Evolutionary conservation across 2,113 vertebrate genomes (phyloP), one percentile per base, ranked within the genome.

Genomic region (Ptyas mucosa): DNA sequence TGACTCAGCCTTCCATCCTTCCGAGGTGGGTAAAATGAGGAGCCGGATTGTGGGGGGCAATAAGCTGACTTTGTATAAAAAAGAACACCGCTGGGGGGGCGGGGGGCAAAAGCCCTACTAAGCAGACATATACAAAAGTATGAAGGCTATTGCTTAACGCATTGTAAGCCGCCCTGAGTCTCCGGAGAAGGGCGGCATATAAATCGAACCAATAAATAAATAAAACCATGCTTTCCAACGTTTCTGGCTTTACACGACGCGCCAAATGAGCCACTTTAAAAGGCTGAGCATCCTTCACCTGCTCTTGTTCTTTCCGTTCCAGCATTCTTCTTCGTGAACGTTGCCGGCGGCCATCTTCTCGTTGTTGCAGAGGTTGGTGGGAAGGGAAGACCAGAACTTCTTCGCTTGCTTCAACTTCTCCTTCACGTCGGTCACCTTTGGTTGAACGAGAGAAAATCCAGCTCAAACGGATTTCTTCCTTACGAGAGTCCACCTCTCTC

Each of bases 351-450:
- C 98, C 93, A 98, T 98, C 96, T 98, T 98, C 95, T 99, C 99
- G 18, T 98, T 98, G 0, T 97, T 98, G 95, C 99, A 99, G 86
- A 99, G 98, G 0, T 97, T 99, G 95, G 98, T 98, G 52, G 99
- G 99, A 89, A 99, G 98, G 8, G 98, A 99, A 12, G 99, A 99
- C 99, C 99, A 99, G 97, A 99, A 99, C 96, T 99, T 99, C 96
- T 99, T 99, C 81, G 98, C 98, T 43, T 98, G 98, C 94, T 99
- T 99, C 95, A 99, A 96, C 95, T 99, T 99, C 97, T 99, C 99
- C 97, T 99, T 99, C 93, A 99, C 99, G 92, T 99, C 99, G 26
- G 92, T 98, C 92, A 99, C 98, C 99, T 99, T 93, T 95, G 94
- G 91, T 92, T 2, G 23, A 69, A 89, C 51, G 0, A 87, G 26